These are phyloP conservation scores for Tetraneura akinire DNA, from an alignment of 1,140 invertebrate genomes.

Conservation along the genomic window DNA sequence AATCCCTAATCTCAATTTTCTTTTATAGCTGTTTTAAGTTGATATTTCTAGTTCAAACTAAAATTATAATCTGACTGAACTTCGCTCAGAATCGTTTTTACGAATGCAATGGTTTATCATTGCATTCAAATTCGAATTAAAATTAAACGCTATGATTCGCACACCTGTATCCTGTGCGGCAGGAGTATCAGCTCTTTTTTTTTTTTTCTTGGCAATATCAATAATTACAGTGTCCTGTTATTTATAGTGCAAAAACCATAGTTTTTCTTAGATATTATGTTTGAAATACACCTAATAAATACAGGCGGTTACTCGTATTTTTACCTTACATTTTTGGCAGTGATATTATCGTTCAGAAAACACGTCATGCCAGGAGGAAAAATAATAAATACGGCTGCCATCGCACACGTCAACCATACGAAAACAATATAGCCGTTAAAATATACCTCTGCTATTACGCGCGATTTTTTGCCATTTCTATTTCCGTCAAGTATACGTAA, in stretches of 20 bases:
- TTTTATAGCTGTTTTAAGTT: no score
- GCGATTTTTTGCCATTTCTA: neutral
- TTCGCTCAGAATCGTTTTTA: no score
- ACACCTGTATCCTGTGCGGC: no score
- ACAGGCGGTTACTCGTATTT: neutral
- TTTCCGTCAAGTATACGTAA: neutral
- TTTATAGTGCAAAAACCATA: no score
- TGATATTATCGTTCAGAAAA: neutral
- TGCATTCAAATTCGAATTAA: no score
- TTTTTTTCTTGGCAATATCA: neutral
- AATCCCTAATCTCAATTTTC: no score
- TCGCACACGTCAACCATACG: neutral
- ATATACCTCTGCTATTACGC: neutral
- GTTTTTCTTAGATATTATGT: neutral
- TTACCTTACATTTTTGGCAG: conserved; percentile 38
- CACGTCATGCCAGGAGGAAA: neutral
- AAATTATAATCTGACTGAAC: no score
- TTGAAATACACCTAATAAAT: neutral
- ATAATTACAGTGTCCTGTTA: no score
- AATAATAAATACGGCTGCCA: conserved; percentile 20
- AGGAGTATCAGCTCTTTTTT: no score
- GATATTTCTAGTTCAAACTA: no score
- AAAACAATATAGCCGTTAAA: conserved; percentile 11
- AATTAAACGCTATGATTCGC: no score
- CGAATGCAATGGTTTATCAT: no score